Evolutionary conservation across 2,888 invertebrate genomes (phyloP).

Genomic region (Eutolmus rufibarbis): DNA sequence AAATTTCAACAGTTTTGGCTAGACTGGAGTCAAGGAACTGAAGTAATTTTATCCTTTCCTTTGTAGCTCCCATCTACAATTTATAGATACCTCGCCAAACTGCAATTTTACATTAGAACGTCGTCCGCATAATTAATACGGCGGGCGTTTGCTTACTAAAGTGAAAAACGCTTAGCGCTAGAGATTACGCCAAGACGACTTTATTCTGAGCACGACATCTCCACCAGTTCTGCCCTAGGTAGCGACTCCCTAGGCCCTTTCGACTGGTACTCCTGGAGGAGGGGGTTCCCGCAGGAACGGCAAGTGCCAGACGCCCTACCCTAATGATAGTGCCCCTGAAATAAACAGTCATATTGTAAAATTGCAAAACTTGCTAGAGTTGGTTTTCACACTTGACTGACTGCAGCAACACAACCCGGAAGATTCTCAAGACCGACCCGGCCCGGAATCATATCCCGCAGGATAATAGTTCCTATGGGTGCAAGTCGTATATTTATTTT

Average conservation of each 20-base stretch:
- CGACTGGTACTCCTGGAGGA: not conserved
- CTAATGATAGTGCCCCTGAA: not conserved
- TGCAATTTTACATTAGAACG: not conserved
- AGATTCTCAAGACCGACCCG: not conserved
- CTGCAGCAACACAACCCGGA: not conserved
- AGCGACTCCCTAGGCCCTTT: not conserved
- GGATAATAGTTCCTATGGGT: slow-evolving; percentile 2
- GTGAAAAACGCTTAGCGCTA: not conserved
- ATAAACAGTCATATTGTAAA: slow-evolving; percentile 25
- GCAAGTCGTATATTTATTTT: slow-evolving; percentile 38
- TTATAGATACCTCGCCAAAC: not conserved
- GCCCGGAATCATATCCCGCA: not conserved
- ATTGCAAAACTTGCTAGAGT: slow-evolving; percentile 30
- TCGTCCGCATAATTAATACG: not conserved
- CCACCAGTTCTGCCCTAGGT: not conserved
- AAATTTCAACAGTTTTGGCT: not conserved
- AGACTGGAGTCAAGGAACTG: not conserved
- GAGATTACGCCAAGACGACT: not conserved
- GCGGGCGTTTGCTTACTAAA: not conserved
- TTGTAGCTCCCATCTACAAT: not conserved
- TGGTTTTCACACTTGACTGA: slow-evolving; percentile 26
- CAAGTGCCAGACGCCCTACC: not conserved
- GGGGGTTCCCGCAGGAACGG: not conserved
- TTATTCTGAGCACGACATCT: not conserved
- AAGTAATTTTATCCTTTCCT: not conserved